Percentiles rank a stretch among this genome's conserved stretches.
These are phyloP conservation scores for Pangasius larnaudii DNA, from an alignment of 2,797 vertebrate species.

Conservation along the genomic window DNA sequence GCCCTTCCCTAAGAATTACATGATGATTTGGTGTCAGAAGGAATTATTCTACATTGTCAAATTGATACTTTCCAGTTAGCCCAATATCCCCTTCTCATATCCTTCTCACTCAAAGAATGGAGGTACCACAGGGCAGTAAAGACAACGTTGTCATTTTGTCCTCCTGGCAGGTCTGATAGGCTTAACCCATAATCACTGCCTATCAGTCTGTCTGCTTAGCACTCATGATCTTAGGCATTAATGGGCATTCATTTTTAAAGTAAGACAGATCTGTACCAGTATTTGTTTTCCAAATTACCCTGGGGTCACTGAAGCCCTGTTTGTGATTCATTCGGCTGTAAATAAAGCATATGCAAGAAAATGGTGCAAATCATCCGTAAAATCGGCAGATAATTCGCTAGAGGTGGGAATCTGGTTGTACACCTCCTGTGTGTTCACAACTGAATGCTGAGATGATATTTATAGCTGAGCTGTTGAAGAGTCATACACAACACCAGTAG, in stretches of 20 bases:
- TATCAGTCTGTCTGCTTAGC: neutral
- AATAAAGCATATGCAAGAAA: slow-evolving; percentile 29
- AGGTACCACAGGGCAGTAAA: neutral
- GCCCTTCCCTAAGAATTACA: too few species aligned
- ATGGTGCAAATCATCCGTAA: slow-evolving; percentile 35
- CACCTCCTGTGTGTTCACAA: slow-evolving; percentile 34
- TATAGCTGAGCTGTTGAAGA: slow-evolving; percentile 32
- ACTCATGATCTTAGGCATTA: neutral
- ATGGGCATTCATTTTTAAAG: neutral
- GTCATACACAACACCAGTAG: slow-evolving; percentile 13
- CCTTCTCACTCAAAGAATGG: neutral
- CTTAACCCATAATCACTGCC: neutral
- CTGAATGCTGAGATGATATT: slow-evolving; percentile 35
- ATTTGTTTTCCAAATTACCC: slow-evolving; percentile 25
- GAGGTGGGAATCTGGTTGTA: slow-evolving; percentile 25
- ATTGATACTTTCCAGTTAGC: neutral
- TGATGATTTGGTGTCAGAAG: neutral
- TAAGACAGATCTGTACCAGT: neutral
- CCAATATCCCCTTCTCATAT: too few species aligned
- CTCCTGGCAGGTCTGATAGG: neutral
- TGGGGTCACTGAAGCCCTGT: slow-evolving; percentile 19
- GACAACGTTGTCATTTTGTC: neutral
- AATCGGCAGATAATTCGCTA: slow-evolving; percentile 36
- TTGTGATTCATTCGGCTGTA: slow-evolving; percentile 12
- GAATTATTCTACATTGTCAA: neutral